Evolutionary conservation across 1,140 invertebrate species (phyloP), one percentile per base, ranked within the genome.

Genomic region (Cyclina sinensis): DNA sequence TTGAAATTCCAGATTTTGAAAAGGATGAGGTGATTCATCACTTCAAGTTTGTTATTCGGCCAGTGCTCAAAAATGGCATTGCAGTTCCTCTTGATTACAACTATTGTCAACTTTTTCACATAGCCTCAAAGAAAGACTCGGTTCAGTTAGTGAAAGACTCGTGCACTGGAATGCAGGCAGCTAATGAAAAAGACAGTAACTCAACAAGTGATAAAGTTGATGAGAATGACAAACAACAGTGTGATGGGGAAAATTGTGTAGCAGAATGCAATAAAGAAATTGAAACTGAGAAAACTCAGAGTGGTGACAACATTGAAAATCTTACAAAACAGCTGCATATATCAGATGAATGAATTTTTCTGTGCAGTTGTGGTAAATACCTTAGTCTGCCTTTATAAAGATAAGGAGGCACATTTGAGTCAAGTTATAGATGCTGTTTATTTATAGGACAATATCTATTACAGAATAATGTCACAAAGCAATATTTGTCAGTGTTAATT

Each of bases 1-100:
- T 87, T 54, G 85, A 87, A 59, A 87, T 87, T 48, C 85, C 85
- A 7, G 76, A 87, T 70, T 87, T 80, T 46, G 80, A 79, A 43
- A 76, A 84, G 51, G 73, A 78, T 54, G 88, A 89, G 43, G 16
- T 43, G 35, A 62, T 43, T 78, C 88, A 84, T 39, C 88, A 83
- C 48, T 78, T 79, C 57, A 78, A 79, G 59, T 84, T 89, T 79
- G 73, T 85, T 5, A 43, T 89, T 39, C 51, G 82, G 12, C 88
- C 88, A 3, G 88, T 89, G 11, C 32, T 89, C 16, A 84, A 83
- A 46, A 76, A 57, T 79, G 88, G 88, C 9, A 54, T 89, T 11
- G 88, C 73, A 14, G 81, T 89, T 11, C 88, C 88, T 39, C 43
- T 89, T 32, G 85, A 87, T 37, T 87, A 87, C 35, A 70, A 43